Percentiles rank a stretch among this genome's conserved stretches.
Conservation (phyloP, 2,888 invertebrate genomes). For the Melitaea athalia region DNA sequence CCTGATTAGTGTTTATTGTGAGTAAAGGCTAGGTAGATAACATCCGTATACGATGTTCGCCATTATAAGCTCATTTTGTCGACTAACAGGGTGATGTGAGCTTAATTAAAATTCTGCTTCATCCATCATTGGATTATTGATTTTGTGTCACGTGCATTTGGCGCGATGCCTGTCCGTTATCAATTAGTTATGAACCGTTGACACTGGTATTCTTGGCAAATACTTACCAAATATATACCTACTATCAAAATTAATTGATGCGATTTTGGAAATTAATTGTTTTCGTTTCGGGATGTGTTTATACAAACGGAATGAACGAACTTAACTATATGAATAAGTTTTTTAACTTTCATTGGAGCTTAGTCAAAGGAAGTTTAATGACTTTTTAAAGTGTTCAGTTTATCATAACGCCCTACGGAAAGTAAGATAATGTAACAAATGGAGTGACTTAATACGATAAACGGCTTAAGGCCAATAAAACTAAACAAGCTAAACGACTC, state of each 20-base stretch:
- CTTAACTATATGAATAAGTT: background rate
- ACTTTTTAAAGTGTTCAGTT: constrained; percentile 61
- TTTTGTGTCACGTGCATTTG: constrained; percentile 75
- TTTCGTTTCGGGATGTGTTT: background rate
- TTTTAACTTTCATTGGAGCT: constrained; percentile 4
- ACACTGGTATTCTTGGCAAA: constrained; percentile 45
- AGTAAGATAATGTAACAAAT: constrained; percentile 60
- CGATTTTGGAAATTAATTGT: constrained; percentile 28
- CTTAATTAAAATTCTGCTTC: constrained; percentile 77
- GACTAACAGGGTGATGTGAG: constrained; percentile 72
- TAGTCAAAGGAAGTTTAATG: constrained; percentile 40
- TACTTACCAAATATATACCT: too few species aligned
- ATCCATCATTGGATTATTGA: constrained; percentile 77
- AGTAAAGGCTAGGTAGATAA: constrained; percentile 38
- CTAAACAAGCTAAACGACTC: constrained; percentile 74
- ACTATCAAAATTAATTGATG: constrained; percentile 33
- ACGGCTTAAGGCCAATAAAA: constrained; percentile 73
- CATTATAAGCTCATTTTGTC: constrained; percentile 77
- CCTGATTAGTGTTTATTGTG: constrained; percentile 34
- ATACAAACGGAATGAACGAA: background rate
- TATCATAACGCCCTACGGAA: constrained; percentile 66
- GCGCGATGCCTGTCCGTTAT: constrained; percentile 62
- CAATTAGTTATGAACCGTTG: constrained; percentile 62
- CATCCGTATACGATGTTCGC: constrained; percentile 41
- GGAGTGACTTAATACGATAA: constrained; percentile 74